Evolutionary conservation across 2,113 vertebrate species (phyloP), one percentile per base, ranked within the genome.

Genomic region (Periophthalmus modestus): DNA sequence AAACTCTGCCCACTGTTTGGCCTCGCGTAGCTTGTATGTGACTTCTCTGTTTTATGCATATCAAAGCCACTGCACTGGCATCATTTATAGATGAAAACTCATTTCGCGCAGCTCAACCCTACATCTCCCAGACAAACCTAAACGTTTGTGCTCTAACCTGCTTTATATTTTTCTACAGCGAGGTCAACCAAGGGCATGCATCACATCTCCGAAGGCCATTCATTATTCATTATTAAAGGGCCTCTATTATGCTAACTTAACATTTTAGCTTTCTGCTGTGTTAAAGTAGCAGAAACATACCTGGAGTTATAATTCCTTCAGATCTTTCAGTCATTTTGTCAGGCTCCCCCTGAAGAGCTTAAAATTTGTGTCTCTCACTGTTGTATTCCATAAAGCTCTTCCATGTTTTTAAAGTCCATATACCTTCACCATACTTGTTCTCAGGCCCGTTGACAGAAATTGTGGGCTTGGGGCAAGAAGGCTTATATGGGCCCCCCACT

Each of bases 81-180:
- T 86, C 80, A 82, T 77, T 86, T 87, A 91, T 79, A 87, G 88
- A 89, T 86, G 83, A 83, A n/a, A n/a, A 80, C 87, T 83, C 86
- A 78, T 80, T 82, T 87, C 80, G 47, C 73, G 50, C 19, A n/a
- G 71, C 11, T 19, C 18, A 18, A 28, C 5, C 18, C 4, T 18
- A 79, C 72, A 78, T 80, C 83, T 81, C 5, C 46, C 68, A 59
- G 80, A 71, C 74, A 73, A 15, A 68, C 83, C 83, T 72, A 80
- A 66, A 84, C 13, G 73, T 67, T 75, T 74, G 68, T 66, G 68
- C 83, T 78, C 70, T 78, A 74, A 76, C 46, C 24, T 77, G 43
- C 71, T 76, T 12, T 2, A 55, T n/a, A 2, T 55, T 79, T 85
- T 68, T 81, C 71, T 73, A 77, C n/a, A 79, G 73, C 75, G 85